Evolutionary conservation across 1,140 invertebrate species (phyloP).

Genomic region (Danaus plexippus): DNA sequence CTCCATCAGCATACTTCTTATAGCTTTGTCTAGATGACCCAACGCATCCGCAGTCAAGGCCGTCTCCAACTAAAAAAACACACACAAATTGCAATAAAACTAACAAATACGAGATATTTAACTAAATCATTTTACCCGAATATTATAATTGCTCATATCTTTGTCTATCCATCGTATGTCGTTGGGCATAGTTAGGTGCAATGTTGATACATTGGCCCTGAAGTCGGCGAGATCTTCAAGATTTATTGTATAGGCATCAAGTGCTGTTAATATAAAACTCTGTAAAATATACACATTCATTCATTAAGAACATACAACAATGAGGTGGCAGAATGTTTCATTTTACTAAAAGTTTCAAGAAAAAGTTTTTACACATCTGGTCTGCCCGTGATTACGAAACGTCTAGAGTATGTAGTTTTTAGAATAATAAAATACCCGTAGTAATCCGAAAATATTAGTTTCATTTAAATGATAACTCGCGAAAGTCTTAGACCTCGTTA

Average conservation of each 20-base stretch:
- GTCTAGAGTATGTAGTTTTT: too few species aligned
- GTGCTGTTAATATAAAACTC: conserved; percentile 55
- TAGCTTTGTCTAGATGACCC: conserved; percentile 53
- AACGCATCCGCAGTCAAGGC: conserved; percentile 51
- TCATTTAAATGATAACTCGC: too few species aligned
- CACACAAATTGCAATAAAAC: background rate
- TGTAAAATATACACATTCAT: conserved; percentile 24
- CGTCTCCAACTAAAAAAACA: conserved; percentile 50
- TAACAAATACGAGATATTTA: background rate
- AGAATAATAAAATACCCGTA: too few species aligned
- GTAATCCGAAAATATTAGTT: too few species aligned
- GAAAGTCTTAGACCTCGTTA: too few species aligned
- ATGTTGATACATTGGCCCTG: conserved; percentile 52
- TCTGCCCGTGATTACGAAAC: too few species aligned
- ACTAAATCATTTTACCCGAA: conserved; percentile 24
- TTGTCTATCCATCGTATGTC: conserved; percentile 48
- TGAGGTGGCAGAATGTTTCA: background rate
- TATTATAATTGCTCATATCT: conserved; percentile 35
- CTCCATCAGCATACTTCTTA: conserved; percentile 31
- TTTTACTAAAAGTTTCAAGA: background rate
- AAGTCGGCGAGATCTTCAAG: conserved; percentile 42
- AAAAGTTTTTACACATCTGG: too few species aligned
- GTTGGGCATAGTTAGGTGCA: conserved; percentile 46
- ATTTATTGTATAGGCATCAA: conserved; percentile 49
- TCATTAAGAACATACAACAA: background rate